Percentiles rank a stretch among this genome's conserved stretches.
Conservation (phyloP, 2,113 vertebrate genomes). For the Laticauda colubrina region DNA sequence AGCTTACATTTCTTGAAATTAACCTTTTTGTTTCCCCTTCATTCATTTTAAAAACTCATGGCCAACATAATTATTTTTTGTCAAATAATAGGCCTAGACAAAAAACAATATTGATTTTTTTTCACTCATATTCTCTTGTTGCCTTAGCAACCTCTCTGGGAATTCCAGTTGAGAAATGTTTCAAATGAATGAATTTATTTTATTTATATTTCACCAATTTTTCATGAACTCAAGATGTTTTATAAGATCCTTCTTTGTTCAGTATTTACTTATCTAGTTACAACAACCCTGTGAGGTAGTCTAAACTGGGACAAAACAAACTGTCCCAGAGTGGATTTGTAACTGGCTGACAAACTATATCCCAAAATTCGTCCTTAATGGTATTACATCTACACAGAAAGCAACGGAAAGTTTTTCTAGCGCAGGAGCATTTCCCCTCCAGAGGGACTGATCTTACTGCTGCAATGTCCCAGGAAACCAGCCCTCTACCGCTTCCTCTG, state of each 20-base stretch:
- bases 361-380: no score
- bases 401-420: no score
- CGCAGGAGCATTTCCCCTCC: no score
- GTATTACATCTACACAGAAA: no score
- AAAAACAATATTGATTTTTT: background rate
- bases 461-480: no score
- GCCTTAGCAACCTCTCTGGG: background rate
- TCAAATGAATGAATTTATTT: background rate
- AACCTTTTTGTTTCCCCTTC: background rate
- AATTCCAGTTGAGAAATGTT: background rate
- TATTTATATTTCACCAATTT: background rate
- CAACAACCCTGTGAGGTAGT: background rate
- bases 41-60: background rate
- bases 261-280: background rate
- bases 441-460: no score
- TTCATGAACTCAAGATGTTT: background rate
- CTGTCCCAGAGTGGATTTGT: background rate
- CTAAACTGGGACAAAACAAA: background rate
- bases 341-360: no score
- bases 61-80: background rate
- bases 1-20: background rate
- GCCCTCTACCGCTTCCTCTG: no score
- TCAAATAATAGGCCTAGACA: background rate
- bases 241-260: background rate
- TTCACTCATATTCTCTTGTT: background rate